A percentile compares a stretch with the other conserved stretches of the same genome.
Conservation (phyloP, 2,797 vertebrate genomes). For the Astyanax mexicanus region DNA sequence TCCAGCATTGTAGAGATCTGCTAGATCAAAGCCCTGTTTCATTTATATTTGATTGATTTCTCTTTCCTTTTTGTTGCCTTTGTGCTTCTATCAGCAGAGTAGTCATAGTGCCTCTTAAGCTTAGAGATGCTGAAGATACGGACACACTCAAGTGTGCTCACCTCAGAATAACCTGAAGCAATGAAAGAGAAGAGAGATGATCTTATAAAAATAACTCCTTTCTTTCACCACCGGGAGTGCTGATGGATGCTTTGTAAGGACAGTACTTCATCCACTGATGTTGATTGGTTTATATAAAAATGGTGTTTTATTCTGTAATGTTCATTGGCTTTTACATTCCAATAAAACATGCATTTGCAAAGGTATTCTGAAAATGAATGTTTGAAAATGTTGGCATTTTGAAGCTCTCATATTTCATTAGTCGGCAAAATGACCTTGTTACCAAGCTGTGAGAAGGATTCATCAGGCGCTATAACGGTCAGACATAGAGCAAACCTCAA, state of each 20-base stretch:
- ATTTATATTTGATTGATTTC: constrained; percentile 8
- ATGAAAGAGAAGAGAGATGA: constrained; percentile 39
- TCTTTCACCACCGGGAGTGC: constrained; percentile 28
- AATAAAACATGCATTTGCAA: neutral
- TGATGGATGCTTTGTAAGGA: constrained; percentile 1
- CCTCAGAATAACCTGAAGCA: constrained; percentile 45
- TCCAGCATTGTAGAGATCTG: neutral
- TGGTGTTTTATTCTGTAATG: neutral
- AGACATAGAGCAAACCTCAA: too few species aligned
- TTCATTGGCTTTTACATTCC: neutral
- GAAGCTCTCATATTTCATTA: neutral
- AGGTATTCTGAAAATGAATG: neutral
- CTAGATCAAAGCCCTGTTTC: constrained; percentile 19
- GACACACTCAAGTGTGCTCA: constrained; percentile 8
- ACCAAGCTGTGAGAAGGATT: neutral
- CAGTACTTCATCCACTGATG: neutral
- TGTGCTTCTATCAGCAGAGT: constrained; percentile 11
- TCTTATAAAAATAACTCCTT: constrained; percentile 26
- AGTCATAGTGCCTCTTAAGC: neutral
- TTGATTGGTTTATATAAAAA: neutral
- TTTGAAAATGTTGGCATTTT: neutral
- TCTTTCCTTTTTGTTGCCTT: constrained; percentile 15
- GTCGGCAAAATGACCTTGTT: neutral
- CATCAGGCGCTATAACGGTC: neutral
- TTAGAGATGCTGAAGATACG: constrained; percentile 1